Conservation (phyloP, 2,888 invertebrate genomes). For the Anticlea derivata region DNA sequence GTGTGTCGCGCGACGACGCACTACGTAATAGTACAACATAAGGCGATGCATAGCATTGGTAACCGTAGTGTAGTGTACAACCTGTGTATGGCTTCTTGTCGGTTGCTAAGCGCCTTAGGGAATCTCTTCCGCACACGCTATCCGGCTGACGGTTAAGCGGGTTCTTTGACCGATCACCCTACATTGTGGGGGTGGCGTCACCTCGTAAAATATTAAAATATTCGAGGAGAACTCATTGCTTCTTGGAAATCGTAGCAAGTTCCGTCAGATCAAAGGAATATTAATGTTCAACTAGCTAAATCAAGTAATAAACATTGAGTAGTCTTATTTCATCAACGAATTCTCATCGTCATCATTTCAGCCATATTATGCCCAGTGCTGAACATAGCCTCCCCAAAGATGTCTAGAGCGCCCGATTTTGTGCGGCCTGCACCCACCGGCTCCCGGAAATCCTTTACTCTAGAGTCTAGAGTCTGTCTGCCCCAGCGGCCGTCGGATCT, state of each 20-base stretch:
- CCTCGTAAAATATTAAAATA: neutral
- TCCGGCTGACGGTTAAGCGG: neutral
- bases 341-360: too few relatives aligned
- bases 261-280: constrained; percentile 5
- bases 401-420: too few relatives aligned
- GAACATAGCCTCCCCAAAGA: too few relatives aligned
- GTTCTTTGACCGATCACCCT: constrained; percentile 22
- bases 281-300: neutral
- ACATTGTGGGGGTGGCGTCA: neutral
- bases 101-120: constrained; percentile 23
- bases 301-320: too few relatives aligned
- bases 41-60: neutral
- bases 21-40: too few relatives aligned
- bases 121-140: constrained; percentile 20
- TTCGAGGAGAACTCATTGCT: constrained; percentile 1
- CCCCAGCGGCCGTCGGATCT: too few relatives aligned
- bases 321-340: too few relatives aligned
- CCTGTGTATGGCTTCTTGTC: constrained; percentile 17
- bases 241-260: neutral
- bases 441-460: too few relatives aligned
- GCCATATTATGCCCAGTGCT: too few relatives aligned
- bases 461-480: too few relatives aligned
- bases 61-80: neutral
- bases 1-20: neutral
- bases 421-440: too few relatives aligned